Base-by-base conservation (phyloP, 2,113 vertebrate genomes). In the Thamnaconus septentrionalis region DNA sequence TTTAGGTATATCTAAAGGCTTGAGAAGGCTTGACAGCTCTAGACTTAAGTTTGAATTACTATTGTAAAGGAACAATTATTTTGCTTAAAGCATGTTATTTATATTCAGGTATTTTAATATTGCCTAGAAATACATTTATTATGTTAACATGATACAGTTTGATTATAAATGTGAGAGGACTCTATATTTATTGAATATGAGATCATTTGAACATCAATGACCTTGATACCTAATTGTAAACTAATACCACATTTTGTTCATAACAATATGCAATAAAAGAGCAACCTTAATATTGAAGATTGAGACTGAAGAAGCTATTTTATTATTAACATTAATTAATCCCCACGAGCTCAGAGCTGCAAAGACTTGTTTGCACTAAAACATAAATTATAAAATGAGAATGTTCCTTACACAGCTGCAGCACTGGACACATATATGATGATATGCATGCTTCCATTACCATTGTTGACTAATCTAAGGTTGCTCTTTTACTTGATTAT, bases 201-300 rank as follows among this genome's bases (percentile, higher is more conserved):
- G 53, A 78, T 68, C 0, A 81, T 82, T 85, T 79, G 53, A 76
- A 77, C 64, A 70, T 69, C 66, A 66, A 62, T 52, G 18, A 81
- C 63, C 71, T 66, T 67, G 66, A 85, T 67, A 80, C 75, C 74
- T 80, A 77, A 79, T 75, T 75, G 63, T 84, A 31, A 83, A 83
- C 69, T 82, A 76, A 73, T 71, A 70, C 53, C 53, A 75, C 75
- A 79, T 66, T 81, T 66, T 78, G 78, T 81, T 85, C 73, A 69
- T 73, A 87, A 82, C 49, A 69, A 82, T 90, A 90, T 89, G 88
- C 88, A 89, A 89, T 87, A 82, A 83, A 84, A 88, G 85, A 90
- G 84, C 85, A 88, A 88, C 84, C 75, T 87, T 85, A 79, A 65
- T 45, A 80, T 63, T 50, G 78, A 79, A 65, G 44, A 80, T 63